Evolutionary conservation across 2,888 invertebrate genomes (phyloP), one percentile per base, ranked within the genome.

Genomic region (Eristalinus aeneus): DNA sequence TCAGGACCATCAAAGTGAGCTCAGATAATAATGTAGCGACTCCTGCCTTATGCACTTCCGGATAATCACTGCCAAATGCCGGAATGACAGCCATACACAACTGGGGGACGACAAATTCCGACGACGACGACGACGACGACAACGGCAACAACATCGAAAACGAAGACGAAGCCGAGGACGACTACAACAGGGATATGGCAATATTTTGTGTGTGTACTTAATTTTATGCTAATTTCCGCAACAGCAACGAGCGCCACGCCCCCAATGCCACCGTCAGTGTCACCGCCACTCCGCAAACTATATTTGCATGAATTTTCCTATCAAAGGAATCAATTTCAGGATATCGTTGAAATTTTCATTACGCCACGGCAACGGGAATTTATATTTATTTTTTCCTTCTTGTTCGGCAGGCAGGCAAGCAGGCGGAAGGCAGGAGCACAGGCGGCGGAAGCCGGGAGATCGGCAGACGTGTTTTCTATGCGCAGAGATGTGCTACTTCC

Each of bases 311-410:
- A 71, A 77, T 77, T 82, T 81, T 71, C 74, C 82, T 82, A 74
- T 86, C 77, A 82, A 74, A 82, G 82, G 86, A 86, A 86, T 86
- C 86, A 82, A 86, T 86, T 86, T 78, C 86, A 78, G 86, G 82
- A 86, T 82, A 82, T 78, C 73, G 67, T 78, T 74, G 71, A 82
- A 86, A 81, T 77, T 86, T 86, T 86, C 86, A 86, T 78, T 86
- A 78, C 53, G 31, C 23, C 64, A 36, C 46, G 60, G 63, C 67
- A 36, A 67, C 73, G 69, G 61, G 53, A 75, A 75, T 75, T 80
- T 80, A 75, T 71, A 71, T 75, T 76, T 81, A 76, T 65, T 77
- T 73, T 85, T 71, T 74, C 65, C 77, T 64, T 46, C 31, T 63
- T 63, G 39, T 39, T 54, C 46, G 61, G 12, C 36, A 56, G 46